phyloP scores from a whole-genome alignment of 2,888 invertebrate genomes.

The Ommatoiulus sabulosus region DNA sequence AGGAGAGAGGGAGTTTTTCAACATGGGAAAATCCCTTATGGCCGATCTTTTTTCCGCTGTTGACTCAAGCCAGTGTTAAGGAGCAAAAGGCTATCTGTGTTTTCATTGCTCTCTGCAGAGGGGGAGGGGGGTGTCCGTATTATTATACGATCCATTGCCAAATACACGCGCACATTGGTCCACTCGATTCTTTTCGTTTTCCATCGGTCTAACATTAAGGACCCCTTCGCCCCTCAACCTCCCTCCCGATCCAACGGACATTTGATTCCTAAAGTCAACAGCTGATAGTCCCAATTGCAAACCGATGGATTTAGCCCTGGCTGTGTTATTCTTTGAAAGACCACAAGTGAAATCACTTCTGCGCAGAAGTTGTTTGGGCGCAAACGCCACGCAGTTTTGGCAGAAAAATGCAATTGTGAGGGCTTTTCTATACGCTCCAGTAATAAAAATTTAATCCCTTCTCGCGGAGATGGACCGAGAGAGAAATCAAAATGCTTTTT shows the following conservation, averaged over 20 bases:
- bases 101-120: background rate
- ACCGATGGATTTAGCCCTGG: background rate
- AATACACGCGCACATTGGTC: too few relatives aligned
- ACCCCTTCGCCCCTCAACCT: background rate
- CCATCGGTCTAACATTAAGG: background rate
- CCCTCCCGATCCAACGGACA: background rate
- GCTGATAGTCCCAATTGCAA: conserved; percentile 16
- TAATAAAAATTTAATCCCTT: too few relatives aligned
- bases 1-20: too few relatives aligned
- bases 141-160: too few relatives aligned
- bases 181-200: too few relatives aligned
- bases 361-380: background rate
- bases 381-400: too few relatives aligned
- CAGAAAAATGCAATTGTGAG: too few relatives aligned
- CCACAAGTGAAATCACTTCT: background rate
- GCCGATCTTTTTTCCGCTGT: background rate
- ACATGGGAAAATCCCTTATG: background rate
- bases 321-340: background rate
- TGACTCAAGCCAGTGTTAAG: background rate
- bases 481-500: too few relatives aligned
- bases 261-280: conserved; percentile 34
- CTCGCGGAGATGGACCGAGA: too few relatives aligned
- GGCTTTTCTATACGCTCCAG: too few relatives aligned
- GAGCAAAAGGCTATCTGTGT: background rate
- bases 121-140: too few relatives aligned